Evolutionary conservation across 2,113 vertebrate genomes (phyloP).

Genomic region (Sinocyclocheilus maitianheensis): DNA sequence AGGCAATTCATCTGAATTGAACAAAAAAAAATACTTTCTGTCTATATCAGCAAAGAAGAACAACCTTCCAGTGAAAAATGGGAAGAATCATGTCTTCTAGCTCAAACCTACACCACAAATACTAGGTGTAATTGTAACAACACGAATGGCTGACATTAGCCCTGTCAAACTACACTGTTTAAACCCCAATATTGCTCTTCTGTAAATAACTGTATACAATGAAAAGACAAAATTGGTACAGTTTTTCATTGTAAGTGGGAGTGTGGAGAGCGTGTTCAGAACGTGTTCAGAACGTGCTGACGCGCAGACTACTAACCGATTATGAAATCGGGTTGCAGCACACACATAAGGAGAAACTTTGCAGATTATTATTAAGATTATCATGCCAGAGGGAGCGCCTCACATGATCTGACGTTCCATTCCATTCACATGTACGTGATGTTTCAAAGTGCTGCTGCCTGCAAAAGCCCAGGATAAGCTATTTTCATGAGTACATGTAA

Average conservation of each 20-base stretch:
- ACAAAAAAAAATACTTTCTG: neutral
- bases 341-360: no score
- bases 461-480: neutral
- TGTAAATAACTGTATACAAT: neutral
- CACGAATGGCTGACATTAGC: no score
- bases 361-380: no score
- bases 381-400: no score
- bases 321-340: no score
- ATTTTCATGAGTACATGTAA: neutral
- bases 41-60: neutral
- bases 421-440: fast-evolving
- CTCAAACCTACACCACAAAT: neutral
- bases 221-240: neutral
- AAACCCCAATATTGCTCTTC: neutral
- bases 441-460: neutral
- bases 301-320: no score
- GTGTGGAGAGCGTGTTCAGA: neutral
- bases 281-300: no score
- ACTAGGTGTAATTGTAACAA: neutral
- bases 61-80: no score
- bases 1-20: neutral
- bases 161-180: neutral
- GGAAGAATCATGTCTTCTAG: neutral
- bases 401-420: no score
- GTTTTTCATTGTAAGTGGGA: neutral